A percentile compares a stretch with the other conserved stretches of the same genome.
phyloP scores from a whole-genome alignment of 2,113 vertebrate species.

The Physeter macrocephalus region DNA sequence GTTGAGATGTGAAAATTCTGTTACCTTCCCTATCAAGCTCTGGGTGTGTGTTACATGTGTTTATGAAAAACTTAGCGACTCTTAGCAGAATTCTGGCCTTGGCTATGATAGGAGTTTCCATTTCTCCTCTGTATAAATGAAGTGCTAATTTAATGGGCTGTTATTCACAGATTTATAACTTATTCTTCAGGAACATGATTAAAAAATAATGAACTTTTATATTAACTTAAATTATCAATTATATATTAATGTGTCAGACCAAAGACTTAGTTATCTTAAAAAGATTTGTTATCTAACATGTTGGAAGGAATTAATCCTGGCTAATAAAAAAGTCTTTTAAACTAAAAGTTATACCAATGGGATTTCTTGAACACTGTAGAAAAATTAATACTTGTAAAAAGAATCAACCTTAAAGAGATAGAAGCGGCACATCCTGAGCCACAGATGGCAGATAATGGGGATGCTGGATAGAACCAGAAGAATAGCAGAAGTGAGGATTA shows the following conservation, averaged over 20 bases:
- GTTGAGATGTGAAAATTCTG: neutral
- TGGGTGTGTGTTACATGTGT: neutral
- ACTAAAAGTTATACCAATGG: slow-evolving; percentile 8
- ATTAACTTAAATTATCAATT: slow-evolving; percentile 59
- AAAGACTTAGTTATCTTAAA: slow-evolving; percentile 53
- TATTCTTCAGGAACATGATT: slow-evolving; percentile 50
- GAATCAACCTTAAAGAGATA: neutral
- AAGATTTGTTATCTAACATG: slow-evolving; percentile 47
- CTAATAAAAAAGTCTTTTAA: slow-evolving; percentile 48
- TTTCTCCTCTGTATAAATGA: slow-evolving; percentile 37
- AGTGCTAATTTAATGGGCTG: slow-evolving; percentile 44
- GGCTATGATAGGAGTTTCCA: neutral
- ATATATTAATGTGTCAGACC: slow-evolving; percentile 49
- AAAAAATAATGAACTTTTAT: slow-evolving; percentile 61
- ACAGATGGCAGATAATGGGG: neutral
- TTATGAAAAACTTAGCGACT: neutral
- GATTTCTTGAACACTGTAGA: neutral
- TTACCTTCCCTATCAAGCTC: neutral
- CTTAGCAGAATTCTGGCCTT: neutral
- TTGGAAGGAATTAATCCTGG: slow-evolving; percentile 44
- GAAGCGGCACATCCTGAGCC: neutral
- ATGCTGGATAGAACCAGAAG: neutral
- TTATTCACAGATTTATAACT: slow-evolving; percentile 58
- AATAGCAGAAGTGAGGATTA: neutral
- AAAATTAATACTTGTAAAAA: neutral